Base-by-base conservation (phyloP, 1,140 invertebrate species). In the Zaprionus africanus region DNA sequence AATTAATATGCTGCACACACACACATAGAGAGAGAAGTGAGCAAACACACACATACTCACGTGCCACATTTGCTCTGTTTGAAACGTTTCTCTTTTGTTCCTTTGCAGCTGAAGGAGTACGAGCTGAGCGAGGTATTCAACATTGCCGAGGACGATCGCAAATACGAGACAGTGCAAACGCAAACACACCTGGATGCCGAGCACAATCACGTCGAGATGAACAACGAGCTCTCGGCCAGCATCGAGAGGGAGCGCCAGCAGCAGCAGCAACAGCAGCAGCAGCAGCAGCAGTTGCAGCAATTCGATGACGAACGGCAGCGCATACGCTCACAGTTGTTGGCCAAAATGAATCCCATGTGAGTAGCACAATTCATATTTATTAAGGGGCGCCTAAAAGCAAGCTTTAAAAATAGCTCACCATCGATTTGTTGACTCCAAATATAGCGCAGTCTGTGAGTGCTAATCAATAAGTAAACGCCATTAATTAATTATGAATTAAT, bases 121-220 rank as follows among this genome's bases (percentile, higher is more conserved):
- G 96, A 97, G 92, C 93, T 97, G 76, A 96, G 96, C 76, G 96
- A 97, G 93, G 96, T 96, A 68, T 97, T 97, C 92, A 96, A 97
- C 93, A 95, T 96, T 80, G 93, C 93, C 66, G 96, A 97, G 92
- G 96, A 97, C 91, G 96, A 97, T 84, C 95, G 95, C 81, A 94
- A 95, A 93, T 97, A 97, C 93, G 96, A 96, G 79, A 95, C 95
- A 60, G 93, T 97, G 26, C 94, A 94, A 91, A 95, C 94, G 84
- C 94, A 95, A 79, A 95, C 95, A 78, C 94, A 96, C 78, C 94
- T 95, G 79, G 94, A 95, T 76, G 93, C 95, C 58, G 94, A 94
- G 79, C 95, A 95, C 80, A 95, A 95, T 83, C 94, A 92, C 70
- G 94, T 92, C 24, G 81, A 91, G 79, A 92, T 91, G 92, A 97